These are phyloP conservation scores for Aphelocoma californica DNA, from an alignment of 2,797 vertebrate species.

Conservation along the genomic window DNA sequence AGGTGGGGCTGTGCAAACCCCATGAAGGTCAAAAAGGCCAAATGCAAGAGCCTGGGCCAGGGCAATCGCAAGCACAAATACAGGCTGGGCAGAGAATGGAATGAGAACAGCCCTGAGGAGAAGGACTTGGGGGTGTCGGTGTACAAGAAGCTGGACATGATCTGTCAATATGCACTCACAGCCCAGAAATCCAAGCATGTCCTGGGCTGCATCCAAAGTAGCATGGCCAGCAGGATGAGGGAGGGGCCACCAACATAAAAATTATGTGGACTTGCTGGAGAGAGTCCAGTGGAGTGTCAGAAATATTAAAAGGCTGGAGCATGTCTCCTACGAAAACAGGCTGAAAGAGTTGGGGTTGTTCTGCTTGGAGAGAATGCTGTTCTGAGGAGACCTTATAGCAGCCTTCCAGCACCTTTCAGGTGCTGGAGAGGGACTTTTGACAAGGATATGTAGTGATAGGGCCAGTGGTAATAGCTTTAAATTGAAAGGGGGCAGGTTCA, in stretches of 20 bases:
- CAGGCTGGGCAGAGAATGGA: neutral
- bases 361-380: neutral
- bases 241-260: neutral
- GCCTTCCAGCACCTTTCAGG: neutral
- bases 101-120: neutral
- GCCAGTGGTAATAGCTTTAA: neutral
- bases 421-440: neutral
- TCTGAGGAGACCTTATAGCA: neutral
- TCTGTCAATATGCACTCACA: fast-evolving
- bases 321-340: neutral
- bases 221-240: fast-evolving
- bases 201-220: neutral
- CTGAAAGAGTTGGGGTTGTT: neutral
- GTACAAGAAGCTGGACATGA: neutral
- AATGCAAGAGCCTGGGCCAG: neutral
- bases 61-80: neutral
- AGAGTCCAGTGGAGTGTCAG: neutral
- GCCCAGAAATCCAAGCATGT: neutral
- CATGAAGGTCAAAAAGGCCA: neutral
- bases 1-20: neutral
- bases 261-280: neutral
- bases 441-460: neutral
- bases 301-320: neutral
- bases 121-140: neutral
- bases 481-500: neutral